These are phyloP conservation scores for Stichodactyla helianthus DNA, from an alignment of 64 coral and sea anemone genomes.

Conservation along the genomic window DNA sequence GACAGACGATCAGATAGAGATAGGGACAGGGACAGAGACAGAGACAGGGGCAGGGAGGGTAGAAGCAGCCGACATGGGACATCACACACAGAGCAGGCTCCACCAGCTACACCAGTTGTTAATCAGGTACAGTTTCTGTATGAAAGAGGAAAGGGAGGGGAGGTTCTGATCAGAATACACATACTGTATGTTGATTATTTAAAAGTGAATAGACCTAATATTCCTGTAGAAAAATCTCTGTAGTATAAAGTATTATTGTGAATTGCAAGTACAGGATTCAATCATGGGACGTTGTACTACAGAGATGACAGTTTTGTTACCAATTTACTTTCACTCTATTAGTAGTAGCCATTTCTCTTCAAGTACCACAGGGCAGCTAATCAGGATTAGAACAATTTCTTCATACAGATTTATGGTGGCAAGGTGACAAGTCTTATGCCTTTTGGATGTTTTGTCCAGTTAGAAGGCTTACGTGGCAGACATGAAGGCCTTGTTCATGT, in stretches of 20 bases:
- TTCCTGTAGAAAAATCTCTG: no score
- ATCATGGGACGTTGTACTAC: no score
- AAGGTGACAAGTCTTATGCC: constrained; percentile 95
- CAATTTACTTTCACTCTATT: no score
- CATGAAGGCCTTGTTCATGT: constrained; percentile 97
- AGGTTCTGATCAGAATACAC: no score
- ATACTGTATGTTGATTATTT: no score
- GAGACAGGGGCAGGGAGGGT: constrained; percentile 29
- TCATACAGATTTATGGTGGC: constrained; percentile 81
- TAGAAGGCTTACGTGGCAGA: constrained; percentile 87
- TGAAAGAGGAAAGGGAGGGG: no score
- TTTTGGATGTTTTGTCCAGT: constrained; percentile 98
- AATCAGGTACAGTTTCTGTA: constrained; percentile 45
- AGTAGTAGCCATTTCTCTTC: no score
- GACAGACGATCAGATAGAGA: constrained; percentile 17
- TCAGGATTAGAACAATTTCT: neutral
- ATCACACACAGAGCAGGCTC: constrained; percentile 69
- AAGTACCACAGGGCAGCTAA: no score
- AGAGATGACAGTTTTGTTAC: no score
- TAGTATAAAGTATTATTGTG: no score
- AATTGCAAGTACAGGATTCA: no score
- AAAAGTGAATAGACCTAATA: no score
- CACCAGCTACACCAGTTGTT: constrained; percentile 60
- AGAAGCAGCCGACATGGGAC: constrained; percentile 46
- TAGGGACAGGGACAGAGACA: constrained; percentile 19